These are phyloP conservation scores for Corythornis leucogaster DNA, from an alignment of 2,797 vertebrate genomes.

Conservation along the genomic window DNA sequence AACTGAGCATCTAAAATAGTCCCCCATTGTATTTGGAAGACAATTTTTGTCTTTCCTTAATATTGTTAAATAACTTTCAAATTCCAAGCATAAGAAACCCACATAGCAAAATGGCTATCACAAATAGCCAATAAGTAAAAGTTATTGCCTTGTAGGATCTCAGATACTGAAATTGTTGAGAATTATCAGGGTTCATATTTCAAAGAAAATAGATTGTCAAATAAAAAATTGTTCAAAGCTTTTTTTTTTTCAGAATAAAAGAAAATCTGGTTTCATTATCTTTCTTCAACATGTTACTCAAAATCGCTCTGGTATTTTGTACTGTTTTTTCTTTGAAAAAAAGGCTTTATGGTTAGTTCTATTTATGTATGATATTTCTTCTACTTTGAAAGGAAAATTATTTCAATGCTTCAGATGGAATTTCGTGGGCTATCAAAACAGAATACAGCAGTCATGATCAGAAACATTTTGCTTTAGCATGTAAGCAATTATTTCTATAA, in stretches of 20 bases:
- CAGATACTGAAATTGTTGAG: not conserved
- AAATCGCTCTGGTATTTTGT: not conserved
- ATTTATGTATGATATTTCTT: not conserved
- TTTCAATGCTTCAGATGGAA: not conserved
- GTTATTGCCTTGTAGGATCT: not conserved
- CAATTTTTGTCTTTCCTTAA: not conserved
- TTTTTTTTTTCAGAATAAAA: not conserved
- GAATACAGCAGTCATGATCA: not conserved
- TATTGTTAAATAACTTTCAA: not conserved
- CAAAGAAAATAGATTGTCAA: not conserved
- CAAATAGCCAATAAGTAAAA: not conserved
- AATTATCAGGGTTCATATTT: not conserved
- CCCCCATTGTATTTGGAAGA: not conserved
- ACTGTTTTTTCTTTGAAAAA: not conserved
- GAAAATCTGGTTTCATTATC: not conserved
- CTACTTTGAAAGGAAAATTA: constrained; percentile 29
- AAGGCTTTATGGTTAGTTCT: not conserved
- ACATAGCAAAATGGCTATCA: not conserved
- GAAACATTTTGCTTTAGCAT: constrained; percentile 43
- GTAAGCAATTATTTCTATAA: constrained; percentile 50
- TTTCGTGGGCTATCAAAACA: constrained; percentile 31
- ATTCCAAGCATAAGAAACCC: not conserved
- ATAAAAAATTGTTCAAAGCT: not conserved
- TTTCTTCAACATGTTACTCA: not conserved
- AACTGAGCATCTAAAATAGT: not conserved